Conservation (phyloP, 2,113 vertebrate species). For the Psilopsiagon aymara region DNA sequence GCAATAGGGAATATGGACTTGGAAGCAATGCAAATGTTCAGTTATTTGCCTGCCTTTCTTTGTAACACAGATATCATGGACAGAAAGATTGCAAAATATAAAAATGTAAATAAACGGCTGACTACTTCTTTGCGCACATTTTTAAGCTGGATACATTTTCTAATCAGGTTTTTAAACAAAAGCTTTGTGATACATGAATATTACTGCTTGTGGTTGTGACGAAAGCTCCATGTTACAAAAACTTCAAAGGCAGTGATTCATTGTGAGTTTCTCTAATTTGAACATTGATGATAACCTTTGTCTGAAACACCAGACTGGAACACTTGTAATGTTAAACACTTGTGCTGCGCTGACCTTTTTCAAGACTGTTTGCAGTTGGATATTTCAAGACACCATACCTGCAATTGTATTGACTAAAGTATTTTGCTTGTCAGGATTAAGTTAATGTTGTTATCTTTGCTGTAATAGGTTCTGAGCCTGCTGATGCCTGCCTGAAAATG, state of each 20-base stretch:
- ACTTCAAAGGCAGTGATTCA: slow-evolving; percentile 17
- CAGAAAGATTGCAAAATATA: neutral
- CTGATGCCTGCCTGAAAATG: slow-evolving; percentile 67
- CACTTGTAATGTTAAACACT: slow-evolving; percentile 6
- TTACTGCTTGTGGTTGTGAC: neutral
- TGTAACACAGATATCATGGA: neutral
- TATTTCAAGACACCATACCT: slow-evolving; percentile 62
- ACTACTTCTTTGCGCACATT: neutral
- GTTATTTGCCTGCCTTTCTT: neutral
- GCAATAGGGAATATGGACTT: neutral
- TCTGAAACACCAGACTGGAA: slow-evolving; percentile 27
- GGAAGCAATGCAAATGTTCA: neutral
- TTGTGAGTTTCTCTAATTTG: slow-evolving; percentile 22
- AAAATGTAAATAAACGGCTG: slow-evolving; percentile 23
- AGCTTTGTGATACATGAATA: neutral
- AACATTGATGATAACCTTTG: slow-evolving; percentile 23
- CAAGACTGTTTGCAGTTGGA: slow-evolving; percentile 39
- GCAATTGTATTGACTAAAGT: slow-evolving; percentile 60
- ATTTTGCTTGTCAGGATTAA: slow-evolving; percentile 74
- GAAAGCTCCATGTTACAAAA: neutral
- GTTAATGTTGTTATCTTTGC: slow-evolving; percentile 81
- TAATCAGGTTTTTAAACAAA: slow-evolving; percentile 27
- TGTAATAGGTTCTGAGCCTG: slow-evolving; percentile 76
- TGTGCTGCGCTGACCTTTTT: slow-evolving; percentile 44
- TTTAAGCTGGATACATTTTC: neutral